Conservation (phyloP, 1,140 invertebrate genomes). For the Leptoteleia sp. region DNA sequence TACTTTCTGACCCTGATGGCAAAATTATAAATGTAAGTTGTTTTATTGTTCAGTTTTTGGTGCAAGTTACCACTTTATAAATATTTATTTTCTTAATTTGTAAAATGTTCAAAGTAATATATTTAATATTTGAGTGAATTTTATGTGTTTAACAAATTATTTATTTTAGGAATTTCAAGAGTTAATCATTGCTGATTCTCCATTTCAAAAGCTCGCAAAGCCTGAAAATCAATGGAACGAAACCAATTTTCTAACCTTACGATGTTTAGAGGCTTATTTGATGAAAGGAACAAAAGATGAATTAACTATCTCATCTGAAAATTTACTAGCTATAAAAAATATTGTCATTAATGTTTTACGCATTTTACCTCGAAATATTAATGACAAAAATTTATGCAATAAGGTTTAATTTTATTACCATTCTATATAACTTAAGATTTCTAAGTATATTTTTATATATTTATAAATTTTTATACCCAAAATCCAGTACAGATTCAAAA, state of each 20-base stretch:
- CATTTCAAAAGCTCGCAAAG: conserved; percentile 66
- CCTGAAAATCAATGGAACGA: conserved; percentile 68
- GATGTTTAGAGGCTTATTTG: conserved; percentile 74
- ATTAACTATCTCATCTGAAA: conserved; percentile 60
- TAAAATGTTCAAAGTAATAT: neutral
- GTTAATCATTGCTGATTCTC: conserved; percentile 66
- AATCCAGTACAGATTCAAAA: too few species aligned
- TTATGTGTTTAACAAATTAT: too few species aligned
- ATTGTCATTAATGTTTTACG: conserved; percentile 67
- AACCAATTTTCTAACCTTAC: conserved; percentile 70
- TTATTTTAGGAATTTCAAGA: conserved; percentile 71
- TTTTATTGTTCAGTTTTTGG: too few species aligned
- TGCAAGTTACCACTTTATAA: neutral
- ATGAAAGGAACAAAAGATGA: conserved; percentile 59
- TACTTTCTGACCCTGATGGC: conserved; percentile 25
- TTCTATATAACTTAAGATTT: neutral
- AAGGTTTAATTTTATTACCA: conserved; percentile 61
- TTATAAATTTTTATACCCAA: too few species aligned
- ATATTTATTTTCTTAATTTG: neutral
- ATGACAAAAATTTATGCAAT: conserved; percentile 68
- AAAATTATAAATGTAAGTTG: conserved; percentile 33
- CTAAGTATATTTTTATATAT: too few species aligned
- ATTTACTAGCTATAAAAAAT: conserved; percentile 67
- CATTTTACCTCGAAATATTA: conserved; percentile 55
- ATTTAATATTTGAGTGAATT: too few species aligned